Evolutionary conservation across 2,797 vertebrate genomes (phyloP), one percentile per base, ranked within the genome.

Genomic region (Atherinosoma microstoma): DNA sequence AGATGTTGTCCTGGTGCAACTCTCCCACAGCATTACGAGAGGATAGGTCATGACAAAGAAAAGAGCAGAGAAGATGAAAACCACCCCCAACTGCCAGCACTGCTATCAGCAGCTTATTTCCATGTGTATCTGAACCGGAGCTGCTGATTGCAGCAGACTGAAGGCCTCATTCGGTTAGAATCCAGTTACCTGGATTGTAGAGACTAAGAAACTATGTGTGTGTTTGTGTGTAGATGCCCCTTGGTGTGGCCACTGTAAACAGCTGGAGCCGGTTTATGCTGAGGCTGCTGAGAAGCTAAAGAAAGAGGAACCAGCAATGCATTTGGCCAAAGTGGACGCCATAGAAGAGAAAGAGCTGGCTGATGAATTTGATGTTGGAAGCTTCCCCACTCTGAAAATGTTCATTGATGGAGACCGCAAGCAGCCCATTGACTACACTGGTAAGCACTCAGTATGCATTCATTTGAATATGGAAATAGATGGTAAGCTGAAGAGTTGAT

Each of bases 201-300:
- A 18, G 10, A 22, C 6, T 6, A 16, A 29, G 6, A 20, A 57
- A 29, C 6, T 51, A 2, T 53, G 60, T 30, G n/a, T 70, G 24
- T 75, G 22, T 73, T 15, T 7, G 42, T 76, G 57, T 74, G 13
- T 81, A 98, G 97, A 97, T 0, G 96, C 96, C 0, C 96, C 96
- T 0, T 97, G 96, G 97, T 98, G 97, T 1, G 91, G 94, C 24
- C 96, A 96, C 88, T 99, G 97, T 72, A 86, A 83, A 67, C 83
- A 36, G 0, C 81, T 99, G 78, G 96, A 95, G 69, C 97, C 97
- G 0, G 49, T 95, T 38, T 98, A 93, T 0, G 89, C 93, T 1
- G 91, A 93, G 73, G 96, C 95, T 0, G 97, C 97, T 0, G 67
- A 64, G 0, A 54, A 69, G n/a, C 91, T 98, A 82, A 96, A 94